phyloP scores from a whole-genome alignment of 2,888 invertebrate genomes.

The Ochropacha duplaris region DNA sequence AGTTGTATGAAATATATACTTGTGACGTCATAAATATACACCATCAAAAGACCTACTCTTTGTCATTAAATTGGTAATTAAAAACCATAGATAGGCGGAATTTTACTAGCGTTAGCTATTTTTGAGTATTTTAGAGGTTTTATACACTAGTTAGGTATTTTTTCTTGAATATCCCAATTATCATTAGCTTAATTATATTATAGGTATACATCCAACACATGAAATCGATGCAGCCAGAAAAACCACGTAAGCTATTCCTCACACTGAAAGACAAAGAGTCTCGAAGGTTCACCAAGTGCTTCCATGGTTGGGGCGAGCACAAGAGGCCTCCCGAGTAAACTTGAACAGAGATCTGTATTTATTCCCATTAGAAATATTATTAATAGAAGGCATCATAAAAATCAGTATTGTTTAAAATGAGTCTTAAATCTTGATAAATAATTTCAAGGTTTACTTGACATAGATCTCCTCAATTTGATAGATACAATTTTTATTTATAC shows the following conservation, averaged over 20 bases:
- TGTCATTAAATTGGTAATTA: too few species aligned
- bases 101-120: too few species aligned
- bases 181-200: not conserved
- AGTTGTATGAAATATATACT: too few species aligned
- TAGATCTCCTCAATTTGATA: not conserved
- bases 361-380: not conserved
- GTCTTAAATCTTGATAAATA: conserved; percentile 5
- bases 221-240: conserved; percentile 96
- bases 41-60: too few species aligned
- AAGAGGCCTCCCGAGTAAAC: conserved; percentile 89
- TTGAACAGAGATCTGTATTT: conserved; percentile 13
- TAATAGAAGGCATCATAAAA: conserved; percentile 15
- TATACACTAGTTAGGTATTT: too few species aligned
- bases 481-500: not conserved
- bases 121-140: too few species aligned
- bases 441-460: conserved; percentile 1
- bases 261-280: conserved; percentile 98
- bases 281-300: conserved; percentile 97
- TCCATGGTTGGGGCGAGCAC: conserved; percentile 98
- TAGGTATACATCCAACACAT: conserved; percentile 99
- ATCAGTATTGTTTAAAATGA: conserved; percentile 5
- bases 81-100: too few species aligned
- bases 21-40: too few species aligned
- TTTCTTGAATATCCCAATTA: too few species aligned
- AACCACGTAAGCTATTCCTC: conserved; percentile 94